Conservation (phyloP, 1,140 invertebrate species). For the Elysia chlorotica region DNA sequence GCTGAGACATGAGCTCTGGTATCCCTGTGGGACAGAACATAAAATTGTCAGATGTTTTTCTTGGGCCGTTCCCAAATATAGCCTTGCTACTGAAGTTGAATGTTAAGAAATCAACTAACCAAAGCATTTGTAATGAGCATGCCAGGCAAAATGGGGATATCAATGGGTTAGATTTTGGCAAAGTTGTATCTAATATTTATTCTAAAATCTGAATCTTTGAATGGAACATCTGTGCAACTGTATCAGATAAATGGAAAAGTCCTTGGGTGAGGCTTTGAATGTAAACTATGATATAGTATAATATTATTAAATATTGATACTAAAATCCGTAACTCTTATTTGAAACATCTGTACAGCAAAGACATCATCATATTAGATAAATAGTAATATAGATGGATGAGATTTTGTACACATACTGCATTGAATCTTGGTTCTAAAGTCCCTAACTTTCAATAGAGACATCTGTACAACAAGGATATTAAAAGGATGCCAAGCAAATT, state of each 20-base stretch:
- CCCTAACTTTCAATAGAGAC: slow-evolving; percentile 58
- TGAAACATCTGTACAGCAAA: too few species aligned
- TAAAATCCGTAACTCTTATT: slow-evolving; percentile 58
- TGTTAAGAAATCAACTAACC: slow-evolving; percentile 24
- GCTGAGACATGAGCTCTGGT: background rate
- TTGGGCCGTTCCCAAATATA: background rate
- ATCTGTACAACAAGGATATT: slow-evolving; percentile 60
- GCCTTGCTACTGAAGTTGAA: background rate
- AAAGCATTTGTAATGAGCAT: slow-evolving; percentile 63
- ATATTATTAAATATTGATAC: too few species aligned
- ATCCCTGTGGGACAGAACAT: background rate
- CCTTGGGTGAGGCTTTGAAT: slow-evolving; percentile 62
- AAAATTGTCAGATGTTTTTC: background rate
- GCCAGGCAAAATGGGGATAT: too few species aligned
- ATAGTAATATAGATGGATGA: too few species aligned
- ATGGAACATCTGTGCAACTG: too few species aligned
- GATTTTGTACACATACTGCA: slow-evolving; percentile 51
- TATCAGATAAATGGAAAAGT: too few species aligned
- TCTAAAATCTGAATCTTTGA: too few species aligned
- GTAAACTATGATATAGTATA: too few species aligned
- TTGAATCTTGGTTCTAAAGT: slow-evolving; percentile 25
- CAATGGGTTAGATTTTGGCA: too few species aligned
- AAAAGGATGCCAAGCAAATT: slow-evolving; percentile 65
- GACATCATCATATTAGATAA: too few species aligned
- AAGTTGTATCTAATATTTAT: too few species aligned